These are phyloP conservation scores for Toxotes chatareus DNA, from an alignment of 2,113 vertebrate genomes.

Conservation along the genomic window DNA sequence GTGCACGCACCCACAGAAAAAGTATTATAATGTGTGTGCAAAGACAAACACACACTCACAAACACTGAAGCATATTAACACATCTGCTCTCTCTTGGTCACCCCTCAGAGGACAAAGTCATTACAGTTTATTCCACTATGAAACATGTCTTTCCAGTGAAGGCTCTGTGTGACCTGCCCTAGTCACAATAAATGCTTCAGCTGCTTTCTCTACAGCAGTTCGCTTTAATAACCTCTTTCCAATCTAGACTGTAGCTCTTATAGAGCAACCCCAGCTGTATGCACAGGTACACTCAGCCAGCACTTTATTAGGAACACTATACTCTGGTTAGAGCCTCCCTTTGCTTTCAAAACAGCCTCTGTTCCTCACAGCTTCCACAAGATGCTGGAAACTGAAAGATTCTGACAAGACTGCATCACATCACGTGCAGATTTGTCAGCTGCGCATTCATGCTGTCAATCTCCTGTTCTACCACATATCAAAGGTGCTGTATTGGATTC, in stretches of 20 bases:
- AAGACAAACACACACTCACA: neutral
- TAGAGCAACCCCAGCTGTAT: neutral
- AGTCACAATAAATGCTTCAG: conserved; percentile 45
- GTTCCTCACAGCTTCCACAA: too few relatives aligned
- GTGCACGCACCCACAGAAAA: neutral
- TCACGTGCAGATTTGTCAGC: too few relatives aligned
- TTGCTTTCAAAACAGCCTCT: neutral
- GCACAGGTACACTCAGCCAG: neutral
- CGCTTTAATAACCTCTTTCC: conserved; percentile 45
- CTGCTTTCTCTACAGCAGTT: neutral
- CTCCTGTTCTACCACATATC: neutral
- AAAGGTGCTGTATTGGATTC: neutral
- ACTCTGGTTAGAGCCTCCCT: neutral
- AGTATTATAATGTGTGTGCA: neutral
- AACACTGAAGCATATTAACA: conserved; percentile 27
- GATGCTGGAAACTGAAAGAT: too few relatives aligned
- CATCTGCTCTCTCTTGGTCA: conserved; percentile 30
- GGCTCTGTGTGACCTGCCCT: conserved; percentile 32
- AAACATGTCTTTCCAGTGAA: conserved; percentile 51
- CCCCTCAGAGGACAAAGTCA: conserved; percentile 54
- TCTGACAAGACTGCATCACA: neutral
- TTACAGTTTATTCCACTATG: conserved; percentile 54
- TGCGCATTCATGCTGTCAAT: neutral
- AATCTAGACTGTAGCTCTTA: conserved; percentile 25
- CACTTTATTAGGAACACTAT: neutral